phyloP scores from a whole-genome alignment of 2,797 vertebrate genomes.

The Intellagama lesueurii region DNA sequence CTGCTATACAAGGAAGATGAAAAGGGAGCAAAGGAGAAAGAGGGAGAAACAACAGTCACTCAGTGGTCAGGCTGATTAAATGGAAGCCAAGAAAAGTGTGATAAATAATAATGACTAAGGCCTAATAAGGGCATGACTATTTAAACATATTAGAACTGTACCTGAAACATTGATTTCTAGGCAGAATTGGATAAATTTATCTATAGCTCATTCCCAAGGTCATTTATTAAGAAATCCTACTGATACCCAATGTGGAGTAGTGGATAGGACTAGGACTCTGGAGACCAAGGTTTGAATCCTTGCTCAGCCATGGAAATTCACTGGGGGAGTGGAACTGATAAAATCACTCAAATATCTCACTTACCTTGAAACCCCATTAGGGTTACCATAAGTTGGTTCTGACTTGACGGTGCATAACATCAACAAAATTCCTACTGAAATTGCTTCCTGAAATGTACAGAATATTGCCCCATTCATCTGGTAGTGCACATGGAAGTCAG shows the following conservation, averaged over 20 bases:
- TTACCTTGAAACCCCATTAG: too few species aligned
- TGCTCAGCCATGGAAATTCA: too few species aligned
- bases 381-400: too few species aligned
- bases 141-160: background rate
- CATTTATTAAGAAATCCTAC: background rate
- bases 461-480: background rate
- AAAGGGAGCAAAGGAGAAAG: background rate
- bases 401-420: background rate
- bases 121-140: background rate
- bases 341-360: too few species aligned
- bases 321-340: too few species aligned
- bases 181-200: background rate
- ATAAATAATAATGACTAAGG: background rate
- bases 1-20: background rate
- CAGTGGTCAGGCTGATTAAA: background rate
- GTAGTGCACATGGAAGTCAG: background rate
- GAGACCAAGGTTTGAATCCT: too few species aligned
- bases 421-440: background rate
- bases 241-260: too few species aligned
- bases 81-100: background rate
- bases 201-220: background rate
- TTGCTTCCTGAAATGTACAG: background rate
- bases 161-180: background rate
- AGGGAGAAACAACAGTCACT: background rate
- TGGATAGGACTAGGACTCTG: too few species aligned